Percentiles rank a stretch among this genome's conserved stretches.
phyloP scores from a whole-genome alignment of 2,113 vertebrate genomes.

The Turnix velox region DNA sequence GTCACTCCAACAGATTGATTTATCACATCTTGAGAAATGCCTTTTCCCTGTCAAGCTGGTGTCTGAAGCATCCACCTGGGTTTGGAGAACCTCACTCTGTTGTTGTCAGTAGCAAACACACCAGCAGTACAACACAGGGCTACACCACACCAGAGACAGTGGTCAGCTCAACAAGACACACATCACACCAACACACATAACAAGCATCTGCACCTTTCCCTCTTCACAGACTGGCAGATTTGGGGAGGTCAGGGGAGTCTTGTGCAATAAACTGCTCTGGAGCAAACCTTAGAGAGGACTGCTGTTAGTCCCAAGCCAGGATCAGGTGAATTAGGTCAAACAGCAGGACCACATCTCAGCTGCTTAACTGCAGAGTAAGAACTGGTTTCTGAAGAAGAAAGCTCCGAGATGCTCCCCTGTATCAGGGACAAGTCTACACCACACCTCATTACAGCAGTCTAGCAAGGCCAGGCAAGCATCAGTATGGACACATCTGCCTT shows the following conservation, averaged over 20 bases:
- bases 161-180: accelerated
- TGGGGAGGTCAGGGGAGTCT: background rate
- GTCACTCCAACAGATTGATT: background rate
- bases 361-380: background rate
- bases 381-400: background rate
- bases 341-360: background rate
- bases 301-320: background rate
- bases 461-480: background rate
- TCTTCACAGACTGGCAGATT: background rate
- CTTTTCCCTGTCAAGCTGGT: background rate
- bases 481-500: background rate
- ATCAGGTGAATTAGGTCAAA: background rate
- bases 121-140: background rate
- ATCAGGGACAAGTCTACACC: background rate
- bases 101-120: background rate
- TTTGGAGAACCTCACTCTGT: background rate
- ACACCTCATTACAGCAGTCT: background rate
- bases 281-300: background rate
- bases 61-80: background rate
- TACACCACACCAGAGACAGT: background rate
- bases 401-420: background rate
- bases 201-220: background rate
- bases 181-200: accelerated
- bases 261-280: background rate
- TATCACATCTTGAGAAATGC: background rate